phyloP scores from a whole-genome alignment of 2,113 vertebrate genomes.

The Corythaeola cristata region DNA sequence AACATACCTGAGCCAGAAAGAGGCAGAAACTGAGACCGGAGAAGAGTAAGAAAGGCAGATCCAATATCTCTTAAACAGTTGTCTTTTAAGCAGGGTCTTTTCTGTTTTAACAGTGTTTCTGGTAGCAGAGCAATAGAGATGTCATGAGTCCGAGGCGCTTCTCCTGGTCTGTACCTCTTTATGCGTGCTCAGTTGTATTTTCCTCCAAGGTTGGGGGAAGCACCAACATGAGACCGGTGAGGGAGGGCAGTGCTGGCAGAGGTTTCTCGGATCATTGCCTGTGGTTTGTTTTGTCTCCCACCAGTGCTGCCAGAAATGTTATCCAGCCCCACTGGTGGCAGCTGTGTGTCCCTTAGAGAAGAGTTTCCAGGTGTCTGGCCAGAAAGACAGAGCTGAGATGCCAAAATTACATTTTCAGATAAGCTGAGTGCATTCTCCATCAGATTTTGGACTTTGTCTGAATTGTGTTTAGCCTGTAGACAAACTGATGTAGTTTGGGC shows the following conservation, averaged over 20 bases:
- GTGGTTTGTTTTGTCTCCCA: background rate
- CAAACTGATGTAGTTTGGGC: background rate
- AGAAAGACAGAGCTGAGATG: background rate
- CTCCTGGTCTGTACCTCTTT: background rate
- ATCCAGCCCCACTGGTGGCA: background rate
- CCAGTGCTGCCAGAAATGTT: background rate
- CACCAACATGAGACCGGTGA: accelerated
- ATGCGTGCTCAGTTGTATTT: accelerated
- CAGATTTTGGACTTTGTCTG: background rate
- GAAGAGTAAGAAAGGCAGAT: background rate
- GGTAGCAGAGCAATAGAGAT: background rate
- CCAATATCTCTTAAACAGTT: background rate
- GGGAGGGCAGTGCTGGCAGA: background rate
- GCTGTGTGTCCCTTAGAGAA: background rate
- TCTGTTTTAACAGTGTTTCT: background rate
- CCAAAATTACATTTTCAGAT: background rate
- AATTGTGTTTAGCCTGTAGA: background rate
- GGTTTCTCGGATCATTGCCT: background rate
- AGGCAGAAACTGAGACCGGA: background rate
- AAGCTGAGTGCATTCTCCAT: background rate
- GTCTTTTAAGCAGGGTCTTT: background rate
- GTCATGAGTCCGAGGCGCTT: background rate
- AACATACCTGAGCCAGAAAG: background rate
- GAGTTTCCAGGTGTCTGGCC: background rate
- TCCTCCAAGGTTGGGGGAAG: background rate